Evolutionary conservation across 2,113 vertebrate genomes (phyloP), one percentile per base, ranked within the genome.

Genomic region (Ibidorhyncha struthersii): DNA sequence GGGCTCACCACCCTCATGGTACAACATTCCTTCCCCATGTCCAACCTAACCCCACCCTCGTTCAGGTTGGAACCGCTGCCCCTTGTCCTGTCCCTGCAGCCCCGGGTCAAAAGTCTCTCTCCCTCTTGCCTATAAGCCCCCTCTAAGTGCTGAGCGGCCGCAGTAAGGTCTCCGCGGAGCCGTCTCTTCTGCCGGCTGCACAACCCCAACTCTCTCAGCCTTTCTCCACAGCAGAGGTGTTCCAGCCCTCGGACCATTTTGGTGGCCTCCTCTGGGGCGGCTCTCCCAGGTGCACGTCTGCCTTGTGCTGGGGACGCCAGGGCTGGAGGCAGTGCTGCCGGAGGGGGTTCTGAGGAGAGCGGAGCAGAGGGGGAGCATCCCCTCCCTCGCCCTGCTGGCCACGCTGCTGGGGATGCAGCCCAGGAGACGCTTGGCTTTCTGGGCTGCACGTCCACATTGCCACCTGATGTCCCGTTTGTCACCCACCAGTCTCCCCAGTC

Each of bases 1-100:
- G 3, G 45, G 4, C 26, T 38, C 8, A 14, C 27, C 43, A 17
- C 11, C 74, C 43, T 23, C 52, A 4, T 3, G 0, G 2, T 29
- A 17, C 2, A 34, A 21, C 22, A 32, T 66, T 55, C 30, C 53
- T 56, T 56, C 41, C 56, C 22, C 3, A 3, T 32, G 40, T 38
- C 72, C 30, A n/a, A 6, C 19, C 40, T 50, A 14, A 55, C 11
- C 30, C 67, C 50, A 43, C 25, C 38, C 11, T 30, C 4, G 4
- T 17, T 82, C n/a, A 21, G 1, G 58, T 76, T 58, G 32, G 69
- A 26, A 6, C 41, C 7, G 1, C 9, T 58, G 56, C 27, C 56
- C 52, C 62, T 9, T 63, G 63, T 67, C 30, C 43, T 9, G 30
- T 45, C 10, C 8, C 14, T 47, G 43, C 65, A 47, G 41, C 14